Percentiles rank a stretch among this genome's conserved stretches.
phyloP scores from a whole-genome alignment of 2,888 invertebrate genomes.

The Tineola bisselliella region DNA sequence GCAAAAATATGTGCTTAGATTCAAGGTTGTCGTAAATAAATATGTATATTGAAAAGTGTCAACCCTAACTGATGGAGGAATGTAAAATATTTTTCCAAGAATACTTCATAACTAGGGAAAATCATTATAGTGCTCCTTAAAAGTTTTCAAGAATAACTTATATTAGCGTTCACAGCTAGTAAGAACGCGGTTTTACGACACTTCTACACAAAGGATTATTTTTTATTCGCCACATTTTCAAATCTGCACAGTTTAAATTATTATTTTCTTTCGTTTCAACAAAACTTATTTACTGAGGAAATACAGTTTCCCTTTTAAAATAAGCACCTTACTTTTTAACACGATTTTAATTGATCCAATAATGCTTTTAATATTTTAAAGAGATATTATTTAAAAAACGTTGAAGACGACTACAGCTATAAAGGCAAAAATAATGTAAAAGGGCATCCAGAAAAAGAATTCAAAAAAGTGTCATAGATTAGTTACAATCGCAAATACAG shows the following conservation, averaged over 20 bases:
- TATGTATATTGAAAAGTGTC: neutral
- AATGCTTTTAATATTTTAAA: no score
- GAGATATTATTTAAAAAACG: no score
- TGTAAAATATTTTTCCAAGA: neutral
- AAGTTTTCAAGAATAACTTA: neutral
- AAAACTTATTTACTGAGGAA: neutral
- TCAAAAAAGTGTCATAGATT: no score
- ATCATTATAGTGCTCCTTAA: neutral
- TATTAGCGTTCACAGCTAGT: neutral
- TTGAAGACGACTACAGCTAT: no score
- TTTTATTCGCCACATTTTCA: neutral
- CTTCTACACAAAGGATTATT: neutral
- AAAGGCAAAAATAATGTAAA: no score
- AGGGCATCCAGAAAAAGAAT: no score
- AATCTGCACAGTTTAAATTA: neutral
- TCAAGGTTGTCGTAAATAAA: no score
- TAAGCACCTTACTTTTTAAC: neutral
- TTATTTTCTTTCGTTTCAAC: neutral
- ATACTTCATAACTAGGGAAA: neutral
- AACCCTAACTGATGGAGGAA: neutral
- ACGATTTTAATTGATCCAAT: no score
- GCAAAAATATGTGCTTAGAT: no score
- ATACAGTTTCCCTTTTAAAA: neutral
- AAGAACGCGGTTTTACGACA: neutral
- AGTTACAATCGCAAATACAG: no score